Evolutionary conservation across 2,888 invertebrate genomes (phyloP).

Genomic region (Tinea pellionella): DNA sequence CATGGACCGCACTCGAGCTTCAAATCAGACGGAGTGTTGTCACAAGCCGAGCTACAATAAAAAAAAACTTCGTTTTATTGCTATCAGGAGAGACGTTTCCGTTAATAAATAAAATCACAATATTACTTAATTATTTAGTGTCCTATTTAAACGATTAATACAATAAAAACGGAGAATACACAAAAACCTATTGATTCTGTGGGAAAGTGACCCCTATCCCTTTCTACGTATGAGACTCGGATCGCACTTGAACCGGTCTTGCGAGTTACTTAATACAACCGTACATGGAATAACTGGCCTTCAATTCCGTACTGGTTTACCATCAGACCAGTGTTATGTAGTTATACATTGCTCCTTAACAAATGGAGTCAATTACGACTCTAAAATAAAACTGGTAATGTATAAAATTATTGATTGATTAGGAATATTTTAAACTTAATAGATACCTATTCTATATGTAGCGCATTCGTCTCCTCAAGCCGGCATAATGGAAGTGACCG

Average conservation of each 20-base stretch:
- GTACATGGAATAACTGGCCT: conserved; percentile 10
- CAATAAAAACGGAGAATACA: conserved; percentile 7
- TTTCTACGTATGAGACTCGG: conserved; percentile 26
- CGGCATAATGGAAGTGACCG: too few species aligned
- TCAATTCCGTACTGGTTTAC: not conserved
- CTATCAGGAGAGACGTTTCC: too few species aligned
- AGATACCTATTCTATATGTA: too few species aligned
- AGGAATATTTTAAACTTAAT: too few species aligned
- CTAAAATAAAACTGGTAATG: not conserved
- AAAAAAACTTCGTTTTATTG: too few species aligned
- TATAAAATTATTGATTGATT: not conserved
- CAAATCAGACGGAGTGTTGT: too few species aligned
- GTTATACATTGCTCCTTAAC: not conserved
- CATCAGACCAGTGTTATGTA: not conserved
- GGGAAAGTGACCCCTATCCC: conserved; percentile 44
- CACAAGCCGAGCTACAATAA: too few species aligned
- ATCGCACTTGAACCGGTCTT: conserved; percentile 2
- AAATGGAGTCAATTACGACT: not conserved
- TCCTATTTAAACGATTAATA: too few species aligned
- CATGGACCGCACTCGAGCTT: too few species aligned
- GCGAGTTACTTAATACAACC: conserved; percentile 8
- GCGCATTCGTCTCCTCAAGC: too few species aligned
- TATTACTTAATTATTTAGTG: too few species aligned
- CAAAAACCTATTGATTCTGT: conserved; percentile 34
- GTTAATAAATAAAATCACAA: too few species aligned